Conservation (phyloP, 2,888 invertebrate genomes). For the Busseola fusca region DNA sequence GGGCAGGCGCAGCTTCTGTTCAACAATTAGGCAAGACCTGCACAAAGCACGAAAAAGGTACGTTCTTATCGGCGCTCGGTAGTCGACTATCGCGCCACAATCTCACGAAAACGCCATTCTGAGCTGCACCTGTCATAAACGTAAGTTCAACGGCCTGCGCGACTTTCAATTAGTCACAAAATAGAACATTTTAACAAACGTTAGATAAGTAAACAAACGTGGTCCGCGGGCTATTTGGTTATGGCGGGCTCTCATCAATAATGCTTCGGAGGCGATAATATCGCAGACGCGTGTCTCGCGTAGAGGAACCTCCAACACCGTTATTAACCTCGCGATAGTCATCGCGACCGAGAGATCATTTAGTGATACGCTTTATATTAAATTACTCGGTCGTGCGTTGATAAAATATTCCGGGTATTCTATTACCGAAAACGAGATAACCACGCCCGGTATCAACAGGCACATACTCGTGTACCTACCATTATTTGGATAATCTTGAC, state of each 20-base stretch:
- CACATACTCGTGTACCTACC: slow-evolving; percentile 63
- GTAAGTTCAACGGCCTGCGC: slow-evolving; percentile 75
- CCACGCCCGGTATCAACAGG: slow-evolving; percentile 79
- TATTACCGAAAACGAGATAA: slow-evolving; percentile 88
- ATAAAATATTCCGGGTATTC: slow-evolving; percentile 88
- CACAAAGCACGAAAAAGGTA: slow-evolving; percentile 70
- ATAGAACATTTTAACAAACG: slow-evolving; percentile 78
- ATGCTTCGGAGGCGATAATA: slow-evolving; percentile 85
- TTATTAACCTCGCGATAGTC: slow-evolving; percentile 87
- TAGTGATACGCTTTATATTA: slow-evolving; percentile 89
- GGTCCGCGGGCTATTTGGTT: slow-evolving; percentile 87
- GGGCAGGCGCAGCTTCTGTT: slow-evolving; percentile 83
- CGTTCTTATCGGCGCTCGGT: slow-evolving; percentile 80
- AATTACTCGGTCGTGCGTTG: slow-evolving; percentile 89
- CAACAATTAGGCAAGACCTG: slow-evolving; percentile 81
- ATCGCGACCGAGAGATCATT: slow-evolving; percentile 87
- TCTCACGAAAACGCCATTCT: slow-evolving; percentile 87
- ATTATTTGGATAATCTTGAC: slow-evolving; percentile 63
- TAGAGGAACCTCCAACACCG: slow-evolving; percentile 86
- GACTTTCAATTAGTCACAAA: slow-evolving; percentile 83
- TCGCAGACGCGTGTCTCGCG: slow-evolving; percentile 86
- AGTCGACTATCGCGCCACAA: slow-evolving; percentile 82
- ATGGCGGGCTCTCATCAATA: slow-evolving; percentile 87
- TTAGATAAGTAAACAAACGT: slow-evolving; percentile 86
- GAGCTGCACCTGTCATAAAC: slow-evolving; percentile 86